phyloP scores from a whole-genome alignment of 2,113 vertebrate species.

The Entomyzon cyanotis region DNA sequence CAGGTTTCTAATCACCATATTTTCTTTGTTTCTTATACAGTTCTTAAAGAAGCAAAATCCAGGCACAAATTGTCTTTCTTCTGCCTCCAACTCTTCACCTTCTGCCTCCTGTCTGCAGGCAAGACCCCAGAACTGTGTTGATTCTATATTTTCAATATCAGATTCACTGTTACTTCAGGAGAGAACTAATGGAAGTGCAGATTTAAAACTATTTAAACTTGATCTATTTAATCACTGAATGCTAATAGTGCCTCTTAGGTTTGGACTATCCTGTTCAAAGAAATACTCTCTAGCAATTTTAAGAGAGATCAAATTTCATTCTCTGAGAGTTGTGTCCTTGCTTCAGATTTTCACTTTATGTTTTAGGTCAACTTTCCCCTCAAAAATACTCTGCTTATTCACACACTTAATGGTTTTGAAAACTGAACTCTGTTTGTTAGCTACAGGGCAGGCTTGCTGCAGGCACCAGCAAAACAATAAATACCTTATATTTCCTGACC shows the following conservation, averaged over 20 bases:
- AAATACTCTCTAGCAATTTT: background rate
- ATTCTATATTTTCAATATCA: background rate
- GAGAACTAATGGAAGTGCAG: background rate
- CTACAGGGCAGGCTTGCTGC: background rate
- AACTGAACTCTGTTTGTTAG: background rate
- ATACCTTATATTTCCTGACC: background rate
- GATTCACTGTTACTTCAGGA: background rate
- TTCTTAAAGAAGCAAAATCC: background rate
- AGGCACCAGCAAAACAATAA: background rate
- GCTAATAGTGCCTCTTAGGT: background rate
- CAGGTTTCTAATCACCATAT: background rate
- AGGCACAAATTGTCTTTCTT: background rate
- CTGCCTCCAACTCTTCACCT: background rate
- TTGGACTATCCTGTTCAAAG: background rate
- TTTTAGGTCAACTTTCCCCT: background rate
- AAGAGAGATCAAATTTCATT: background rate
- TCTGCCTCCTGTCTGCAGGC: background rate
- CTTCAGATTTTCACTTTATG: background rate
- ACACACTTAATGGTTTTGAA: background rate
- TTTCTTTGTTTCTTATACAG: background rate
- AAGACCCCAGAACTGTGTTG: background rate
- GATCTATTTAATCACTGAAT: background rate
- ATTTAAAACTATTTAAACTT: background rate
- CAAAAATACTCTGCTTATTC: background rate
- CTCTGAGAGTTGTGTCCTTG: background rate